Base-by-base conservation (phyloP, 1,140 invertebrate genomes). In the Elymnias hypermnestra region DNA sequence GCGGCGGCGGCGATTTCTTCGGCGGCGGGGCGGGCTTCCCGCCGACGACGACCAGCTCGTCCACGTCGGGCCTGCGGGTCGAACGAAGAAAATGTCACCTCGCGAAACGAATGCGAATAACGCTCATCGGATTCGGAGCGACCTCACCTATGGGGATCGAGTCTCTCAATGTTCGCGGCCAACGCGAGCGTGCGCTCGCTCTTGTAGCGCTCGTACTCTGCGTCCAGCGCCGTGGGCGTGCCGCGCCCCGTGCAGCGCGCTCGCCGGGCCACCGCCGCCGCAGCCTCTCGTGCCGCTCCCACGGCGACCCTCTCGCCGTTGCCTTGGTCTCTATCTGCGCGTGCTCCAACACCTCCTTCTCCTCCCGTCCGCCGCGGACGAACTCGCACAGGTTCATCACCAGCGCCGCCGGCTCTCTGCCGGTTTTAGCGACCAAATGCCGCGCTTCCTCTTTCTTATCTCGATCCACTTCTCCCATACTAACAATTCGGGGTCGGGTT, bases 401-500 rank as follows among this genome's bases (percentile, higher is more conserved):
- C 19, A 85, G 52, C 46, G 83, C 75, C 8, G 44, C 64, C 18
- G 73, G 70, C 19, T 51, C 50, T 41, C 71, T 53, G 1, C 51
- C 25, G 2, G 63, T 58, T 33, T 41, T 61, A 42, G 53, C 28
- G 12, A 61, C 60, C 28, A 85, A 48, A 21, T 61, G 33, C 6
- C 40, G 40, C 0, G 60, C 63, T 57, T 85, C 77, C 6, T 76
- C 67, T 70, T 66, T 53, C 82, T 63, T 18, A 79, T 75, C 55
- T 68, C 45, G 43, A 82, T 64, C 82, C 82, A 85, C 68, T 73
- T 74, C 41, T 83, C 73, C 82, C 82, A 85, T 6, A 63, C 15
- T 5, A 79, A 25, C n/a, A 83, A 35, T 44, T 79, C 75, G 18
- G 38, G 48, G 49, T 81, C 74, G 0, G 69, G 65, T 37, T 63